Percentiles rank a stretch among this genome's conserved stretches.
These are phyloP conservation scores for Copsychus sechellarum DNA, from an alignment of 2,113 vertebrate genomes.

Conservation along the genomic window DNA sequence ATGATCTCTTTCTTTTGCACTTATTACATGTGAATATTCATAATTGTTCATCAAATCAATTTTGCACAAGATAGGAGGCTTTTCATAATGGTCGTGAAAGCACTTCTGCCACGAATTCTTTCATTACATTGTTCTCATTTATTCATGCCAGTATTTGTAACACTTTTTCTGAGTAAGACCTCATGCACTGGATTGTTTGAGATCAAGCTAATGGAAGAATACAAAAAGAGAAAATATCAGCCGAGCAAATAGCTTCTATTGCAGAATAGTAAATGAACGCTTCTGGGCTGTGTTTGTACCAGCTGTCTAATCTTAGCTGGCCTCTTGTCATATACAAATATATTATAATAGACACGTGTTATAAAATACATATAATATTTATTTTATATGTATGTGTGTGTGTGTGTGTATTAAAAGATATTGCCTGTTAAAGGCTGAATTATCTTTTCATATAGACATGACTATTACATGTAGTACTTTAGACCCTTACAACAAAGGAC, in stretches of 20 bases:
- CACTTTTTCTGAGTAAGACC: neutral
- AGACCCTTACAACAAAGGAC: neutral
- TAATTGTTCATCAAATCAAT: conserved; percentile 26
- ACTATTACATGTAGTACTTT: neutral
- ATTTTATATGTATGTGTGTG: too few species aligned
- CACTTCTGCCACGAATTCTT: neutral
- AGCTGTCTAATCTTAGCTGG: neutral
- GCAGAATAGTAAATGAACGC: neutral
- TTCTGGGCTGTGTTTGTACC: neutral
- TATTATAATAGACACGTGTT: neutral
- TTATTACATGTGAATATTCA: conserved; percentile 4
- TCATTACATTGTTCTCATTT: neutral
- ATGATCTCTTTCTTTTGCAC: neutral
- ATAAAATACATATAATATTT: neutral
- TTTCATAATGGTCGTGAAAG: neutral
- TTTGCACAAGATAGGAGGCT: neutral
- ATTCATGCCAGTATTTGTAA: neutral
- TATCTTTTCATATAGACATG: neutral
- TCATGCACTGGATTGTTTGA: neutral
- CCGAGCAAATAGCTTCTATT: neutral
- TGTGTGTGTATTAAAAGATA: neutral
- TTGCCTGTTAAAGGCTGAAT: neutral
- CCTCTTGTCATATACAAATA: neutral
- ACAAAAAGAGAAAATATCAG: neutral
- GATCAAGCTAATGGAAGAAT: neutral